Conservation (phyloP, 2,797 vertebrate genomes). For the Gymnopithys bicolor region DNA sequence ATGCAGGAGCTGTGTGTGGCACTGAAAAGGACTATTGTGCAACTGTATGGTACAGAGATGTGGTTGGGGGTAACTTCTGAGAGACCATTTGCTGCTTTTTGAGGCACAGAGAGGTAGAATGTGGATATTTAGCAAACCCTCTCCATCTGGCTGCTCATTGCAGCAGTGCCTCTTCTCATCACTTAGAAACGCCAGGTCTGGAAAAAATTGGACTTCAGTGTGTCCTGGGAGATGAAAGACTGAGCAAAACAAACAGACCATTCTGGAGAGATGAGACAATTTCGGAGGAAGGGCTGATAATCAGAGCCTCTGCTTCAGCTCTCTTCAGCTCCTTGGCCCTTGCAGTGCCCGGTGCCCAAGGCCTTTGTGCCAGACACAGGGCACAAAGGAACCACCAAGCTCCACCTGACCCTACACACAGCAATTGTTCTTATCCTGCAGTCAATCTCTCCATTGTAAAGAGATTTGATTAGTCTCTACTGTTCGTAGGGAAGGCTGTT, state of each 20-base stretch:
- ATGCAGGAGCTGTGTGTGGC: background rate
- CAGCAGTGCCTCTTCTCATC: background rate
- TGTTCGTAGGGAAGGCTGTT: background rate
- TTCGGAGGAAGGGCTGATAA: background rate
- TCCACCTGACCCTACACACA: background rate
- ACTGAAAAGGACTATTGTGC: background rate
- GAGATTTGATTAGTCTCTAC: no score
- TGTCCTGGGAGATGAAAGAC: background rate
- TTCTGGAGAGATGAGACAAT: background rate
- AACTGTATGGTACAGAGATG: background rate
- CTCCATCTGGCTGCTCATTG: background rate
- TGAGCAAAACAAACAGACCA: background rate
- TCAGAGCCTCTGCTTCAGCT: background rate
- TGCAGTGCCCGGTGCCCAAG: background rate
- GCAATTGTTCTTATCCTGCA: background rate
- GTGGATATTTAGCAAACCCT: background rate
- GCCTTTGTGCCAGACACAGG: background rate
- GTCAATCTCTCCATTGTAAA: background rate
- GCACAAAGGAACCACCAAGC: rapidly evolving
- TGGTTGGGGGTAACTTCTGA: background rate
- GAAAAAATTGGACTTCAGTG: background rate
- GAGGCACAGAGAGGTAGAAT: background rate
- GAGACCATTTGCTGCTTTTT: background rate
- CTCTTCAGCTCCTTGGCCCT: background rate
- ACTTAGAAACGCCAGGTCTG: background rate